Base-by-base conservation (phyloP, 2,113 vertebrate genomes). In the Odocoileus hemionus region DNA sequence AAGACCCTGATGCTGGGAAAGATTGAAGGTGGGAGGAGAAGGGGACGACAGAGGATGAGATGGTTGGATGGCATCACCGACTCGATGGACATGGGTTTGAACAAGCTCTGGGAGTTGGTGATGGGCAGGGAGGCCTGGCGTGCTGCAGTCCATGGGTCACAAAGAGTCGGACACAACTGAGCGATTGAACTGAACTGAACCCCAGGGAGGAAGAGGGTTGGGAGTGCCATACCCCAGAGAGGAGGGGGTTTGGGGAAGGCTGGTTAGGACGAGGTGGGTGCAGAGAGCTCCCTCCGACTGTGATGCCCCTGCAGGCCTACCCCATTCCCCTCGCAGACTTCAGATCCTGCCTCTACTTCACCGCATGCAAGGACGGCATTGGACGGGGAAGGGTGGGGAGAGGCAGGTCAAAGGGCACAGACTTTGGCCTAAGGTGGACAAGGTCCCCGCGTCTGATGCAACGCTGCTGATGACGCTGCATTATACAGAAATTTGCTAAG, bases 241-340 rank as follows among this genome's bases (percentile, higher is more conserved):
- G n/a, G 10, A 36, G 2, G 64, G 21, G 64, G 64, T n/a, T 2
- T 1, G 7, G 21, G 47, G 21, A 3, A 1, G 9, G 2, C 2
- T 4, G 33, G 83, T 11, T 30, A 23, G 39, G 89, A 28, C 0
- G 55, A 39, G 26, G 39, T 58, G 93, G 25, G 36, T 9, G 21
- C 14, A 50, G 5, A 47, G 60, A 70, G 13, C 50, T 21, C 4
- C 1, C 23, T 5, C 25, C 7, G 33, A 36, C 52, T 60, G 74
- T 13, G 55, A 13, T 5, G 13, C 13, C 64, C 19, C 79, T 45
- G 67, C 92, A n/a, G 43, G 85, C 96, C 50, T 57, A n/a, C 47
- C 2, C 43, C 39, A 54, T 2, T 1, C 14, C 11, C 50, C 21
- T 15, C 45, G 47, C 52, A 61, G 1, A 39, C 36, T 43, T 30